Conservation (phyloP, 2,888 invertebrate species). For the Siphonodentalium dalli region DNA sequence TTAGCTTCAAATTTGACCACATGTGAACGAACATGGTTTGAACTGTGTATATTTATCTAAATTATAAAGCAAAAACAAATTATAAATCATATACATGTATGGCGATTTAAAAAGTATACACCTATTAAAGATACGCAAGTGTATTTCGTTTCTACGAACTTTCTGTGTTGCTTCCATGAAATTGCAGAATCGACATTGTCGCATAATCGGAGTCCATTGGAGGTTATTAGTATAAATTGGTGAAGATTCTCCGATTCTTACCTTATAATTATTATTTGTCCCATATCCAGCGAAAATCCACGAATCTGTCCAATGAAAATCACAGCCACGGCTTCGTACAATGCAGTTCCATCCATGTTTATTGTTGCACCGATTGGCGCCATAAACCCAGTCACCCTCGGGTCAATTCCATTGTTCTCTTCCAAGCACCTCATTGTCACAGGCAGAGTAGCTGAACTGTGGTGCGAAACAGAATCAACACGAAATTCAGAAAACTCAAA, state of each 20-base stretch:
- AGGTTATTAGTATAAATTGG: not conserved
- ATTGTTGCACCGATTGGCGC: slow-evolving; percentile 97
- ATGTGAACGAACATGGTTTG: too few relatives aligned
- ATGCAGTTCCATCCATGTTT: slow-evolving; percentile 97
- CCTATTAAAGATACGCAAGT: too few relatives aligned
- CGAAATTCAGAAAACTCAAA: too few relatives aligned
- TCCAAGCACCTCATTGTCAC: slow-evolving; percentile 93
- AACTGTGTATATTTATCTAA: too few relatives aligned
- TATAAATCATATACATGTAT: too few relatives aligned
- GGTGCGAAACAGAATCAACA: slow-evolving; percentile 1
- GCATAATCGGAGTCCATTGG: not conserved
- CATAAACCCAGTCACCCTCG: slow-evolving; percentile 87
- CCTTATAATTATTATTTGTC: slow-evolving; percentile 45
- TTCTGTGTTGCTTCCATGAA: too few relatives aligned
- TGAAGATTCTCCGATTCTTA: slow-evolving; percentile 12
- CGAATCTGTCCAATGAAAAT: slow-evolving; percentile 95
- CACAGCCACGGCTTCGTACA: slow-evolving; percentile 97
- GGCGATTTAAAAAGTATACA: too few relatives aligned
- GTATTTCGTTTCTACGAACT: too few relatives aligned
- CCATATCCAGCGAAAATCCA: slow-evolving; percentile 67
- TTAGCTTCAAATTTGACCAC: too few relatives aligned
- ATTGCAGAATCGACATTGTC: not conserved
- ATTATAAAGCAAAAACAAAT: too few relatives aligned
- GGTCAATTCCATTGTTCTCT: slow-evolving; percentile 83
- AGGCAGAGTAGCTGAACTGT: slow-evolving; percentile 83